Conservation (phyloP, 2,113 vertebrate species). For the Pelvicachromis taeniatus region DNA sequence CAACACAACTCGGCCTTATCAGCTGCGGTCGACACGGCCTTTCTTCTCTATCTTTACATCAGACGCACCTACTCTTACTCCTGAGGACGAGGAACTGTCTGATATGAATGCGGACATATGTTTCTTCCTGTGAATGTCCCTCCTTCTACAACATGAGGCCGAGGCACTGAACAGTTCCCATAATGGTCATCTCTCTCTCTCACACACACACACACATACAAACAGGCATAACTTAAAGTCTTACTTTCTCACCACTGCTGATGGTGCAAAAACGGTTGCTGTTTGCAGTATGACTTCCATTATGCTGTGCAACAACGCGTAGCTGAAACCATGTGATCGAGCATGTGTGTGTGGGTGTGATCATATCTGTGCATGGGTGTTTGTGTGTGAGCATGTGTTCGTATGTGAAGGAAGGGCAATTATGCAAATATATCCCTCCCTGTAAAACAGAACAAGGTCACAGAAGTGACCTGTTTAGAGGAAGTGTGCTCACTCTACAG, state of each 20-base stretch:
- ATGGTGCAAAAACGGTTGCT: neutral
- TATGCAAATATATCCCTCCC: constrained; percentile 15
- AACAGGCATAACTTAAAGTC: neutral
- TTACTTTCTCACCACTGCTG: neutral
- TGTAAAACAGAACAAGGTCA: neutral
- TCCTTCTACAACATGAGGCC: neutral
- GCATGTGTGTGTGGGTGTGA: neutral
- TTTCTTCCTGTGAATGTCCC: neutral
- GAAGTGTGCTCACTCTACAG: constrained; percentile 24
- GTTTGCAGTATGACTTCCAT: neutral
- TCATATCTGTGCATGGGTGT: neutral
- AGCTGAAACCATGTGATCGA: neutral
- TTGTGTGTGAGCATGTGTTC: neutral
- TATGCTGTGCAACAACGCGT: neutral
- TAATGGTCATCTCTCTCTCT: neutral
- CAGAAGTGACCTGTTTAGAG: constrained; percentile 7
- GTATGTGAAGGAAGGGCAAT: neutral
- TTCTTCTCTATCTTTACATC: neutral
- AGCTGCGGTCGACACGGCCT: neutral
- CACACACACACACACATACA: neutral
- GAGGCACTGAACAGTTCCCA: neutral
- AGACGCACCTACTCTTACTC: neutral
- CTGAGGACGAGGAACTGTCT: neutral
- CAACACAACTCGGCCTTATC: neutral
- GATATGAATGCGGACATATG: neutral